Evolutionary conservation across 2,888 invertebrate genomes (phyloP), one percentile per base, ranked within the genome.

Genomic region (Perithous albicinctus): DNA sequence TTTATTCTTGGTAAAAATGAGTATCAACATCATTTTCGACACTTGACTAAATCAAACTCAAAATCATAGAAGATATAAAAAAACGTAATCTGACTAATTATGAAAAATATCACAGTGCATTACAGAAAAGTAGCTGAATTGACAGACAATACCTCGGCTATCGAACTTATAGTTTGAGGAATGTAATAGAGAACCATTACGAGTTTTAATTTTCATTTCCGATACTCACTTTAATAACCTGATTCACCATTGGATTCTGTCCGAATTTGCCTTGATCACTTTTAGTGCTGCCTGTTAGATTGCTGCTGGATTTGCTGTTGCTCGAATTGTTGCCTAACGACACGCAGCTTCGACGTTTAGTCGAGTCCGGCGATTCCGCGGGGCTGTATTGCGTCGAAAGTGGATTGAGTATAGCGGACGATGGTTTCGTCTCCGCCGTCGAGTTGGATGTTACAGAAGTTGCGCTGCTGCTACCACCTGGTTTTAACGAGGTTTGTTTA

Each of bases 261-360:
- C 91, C 91, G 80, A 92, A 91, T 87, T 93, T 93, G 77, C 93
- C 93, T 75, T 93, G 93, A 79, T 94, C 94, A 54, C 94, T 93
- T 35, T 94, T 95, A 0, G 96, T 96, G 43, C 95, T 95, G 1
- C 95, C 96, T 0, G 97, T 97, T 87, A 96, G 92, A 91, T 97
- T 97, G 77, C 96, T 96, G 67, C 96, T 96, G 0, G 96, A 96
- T 89, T 97, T 97, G 8, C 97, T 97, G 15, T 96, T 96, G 85
- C 96, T 96, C 8, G 96, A 96, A 88, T 96, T 96, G 92, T 96
- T 96, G 10, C 94, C 94, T 67, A 95, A 87, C 0, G 94, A 95
- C 1, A 95, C 94, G 91, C 94, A 94, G 48, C 94, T 94, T 79
- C 94, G 90, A 83, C 94, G 93, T 82, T 94, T 93, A 10, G 93